Base-by-base conservation (phyloP, 2,797 vertebrate species). In the Eospalax fontanierii region DNA sequence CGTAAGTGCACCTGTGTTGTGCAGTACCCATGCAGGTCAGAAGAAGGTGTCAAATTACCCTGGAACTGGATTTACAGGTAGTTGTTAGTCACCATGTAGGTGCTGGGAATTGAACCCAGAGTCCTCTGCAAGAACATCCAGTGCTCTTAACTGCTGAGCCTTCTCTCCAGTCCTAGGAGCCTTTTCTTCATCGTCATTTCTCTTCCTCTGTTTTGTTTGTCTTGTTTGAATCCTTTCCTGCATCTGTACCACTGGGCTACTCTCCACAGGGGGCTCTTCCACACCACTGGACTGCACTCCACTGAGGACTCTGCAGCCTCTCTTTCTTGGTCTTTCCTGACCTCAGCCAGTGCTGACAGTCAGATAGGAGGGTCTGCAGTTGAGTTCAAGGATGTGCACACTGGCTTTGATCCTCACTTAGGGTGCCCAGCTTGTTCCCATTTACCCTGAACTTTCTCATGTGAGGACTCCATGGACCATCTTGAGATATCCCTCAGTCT, bases 271-370 rank as follows among this genome's bases (percentile, higher is more conserved):
- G 50, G 50, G 50, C 50, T 54, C 12, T 54, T 66, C 43, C 68
- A 61, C 0, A 4, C 74, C 40, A 68, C 68, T 38, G n/a, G 74
- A 83, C 26, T 24, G 3, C 50, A 28, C 43, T 95, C 54, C 40
- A 26, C 46, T 26, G 5, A 26, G 4, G 15, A 2, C 68, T 43
- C 33, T 26, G 35, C 59, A 15, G 2, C 40, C 28, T 89, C n/a
- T 70, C 33, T 40, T 9, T 21, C 12, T 80, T 50, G 33, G 30
- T 50, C 30, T 35, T 68, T 14, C 0, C 28, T 26, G 11, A 50
- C 11, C 5, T 8, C 15, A 8, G 1, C 8, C 50, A 12, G 19
- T 26, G 16, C 5, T 6, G 3, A 22, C 6, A 30, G 5, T 0
- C 4, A 76, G 6, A 12, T 19, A 21, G 22, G 61, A 38, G 26